Evolutionary conservation across 2,888 invertebrate species (phyloP).

Genomic region (Pyrrhosoma nymphula): DNA sequence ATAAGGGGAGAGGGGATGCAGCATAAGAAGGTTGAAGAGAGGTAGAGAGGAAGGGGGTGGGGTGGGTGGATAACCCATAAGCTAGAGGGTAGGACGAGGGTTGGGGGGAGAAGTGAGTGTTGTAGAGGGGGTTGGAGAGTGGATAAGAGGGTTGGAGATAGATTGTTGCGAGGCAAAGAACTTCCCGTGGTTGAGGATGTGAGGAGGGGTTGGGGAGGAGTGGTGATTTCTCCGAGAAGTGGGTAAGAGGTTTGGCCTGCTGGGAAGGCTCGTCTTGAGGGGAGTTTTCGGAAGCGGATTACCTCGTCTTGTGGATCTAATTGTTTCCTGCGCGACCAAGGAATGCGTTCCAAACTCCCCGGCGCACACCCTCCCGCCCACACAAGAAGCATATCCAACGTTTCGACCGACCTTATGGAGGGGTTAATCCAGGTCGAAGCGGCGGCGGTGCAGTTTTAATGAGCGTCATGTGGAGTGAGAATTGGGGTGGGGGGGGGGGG

Average conservation of each 20-base stretch:
- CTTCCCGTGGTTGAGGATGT: slow-evolving; percentile 29
- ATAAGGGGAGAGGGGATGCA: background rate
- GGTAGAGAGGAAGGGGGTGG: background rate
- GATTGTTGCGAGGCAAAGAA: slow-evolving; percentile 53
- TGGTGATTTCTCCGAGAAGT: background rate
- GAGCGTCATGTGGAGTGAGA: background rate
- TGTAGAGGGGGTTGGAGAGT: background rate
- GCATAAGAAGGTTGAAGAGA: background rate
- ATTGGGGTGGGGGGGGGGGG: background rate
- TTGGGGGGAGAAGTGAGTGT: background rate
- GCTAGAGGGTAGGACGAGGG: background rate
- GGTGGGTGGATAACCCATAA: slow-evolving; percentile 9
- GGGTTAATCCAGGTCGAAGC: background rate
- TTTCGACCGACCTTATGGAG: background rate
- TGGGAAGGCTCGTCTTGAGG: background rate
- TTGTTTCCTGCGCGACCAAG: slow-evolving; percentile 27
- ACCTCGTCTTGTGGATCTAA: slow-evolving; percentile 52
- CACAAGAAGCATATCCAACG: background rate
- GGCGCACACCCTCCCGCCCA: background rate
- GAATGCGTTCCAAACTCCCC: background rate
- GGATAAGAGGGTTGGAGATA: slow-evolving; percentile 48
- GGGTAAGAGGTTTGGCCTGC: background rate
- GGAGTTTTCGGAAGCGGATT: slow-evolving; percentile 20
- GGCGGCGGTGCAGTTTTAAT: slow-evolving; percentile 15
- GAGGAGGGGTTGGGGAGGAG: background rate